Base-by-base conservation (phyloP, 1,140 invertebrate species). In the Hermatobates lingyangjiaoensis region DNA sequence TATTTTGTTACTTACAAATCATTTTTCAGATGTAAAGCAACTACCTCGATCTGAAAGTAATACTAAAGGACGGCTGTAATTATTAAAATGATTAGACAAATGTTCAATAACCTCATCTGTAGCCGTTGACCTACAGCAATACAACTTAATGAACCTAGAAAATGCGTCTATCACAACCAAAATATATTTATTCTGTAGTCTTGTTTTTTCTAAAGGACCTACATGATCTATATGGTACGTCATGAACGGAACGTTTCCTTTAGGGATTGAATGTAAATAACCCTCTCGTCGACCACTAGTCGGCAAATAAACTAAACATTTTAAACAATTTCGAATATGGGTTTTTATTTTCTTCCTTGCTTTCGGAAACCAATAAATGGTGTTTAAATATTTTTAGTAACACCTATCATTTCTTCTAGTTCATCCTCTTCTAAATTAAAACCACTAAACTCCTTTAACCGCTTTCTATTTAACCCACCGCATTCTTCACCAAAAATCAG, bases 291-390 rank as follows among this genome's bases (percentile, higher is more conserved):
- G 54, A 14, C 57, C 56, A 10, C 27, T 44, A 0, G n/a, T 1
- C 12, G 59, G 56, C 28, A 2, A 23, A 54, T 50, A 61, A 1
- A 52, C 54, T n/a, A 62, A 57, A 54, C 55, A 51, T 48, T 59
- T 61, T 28, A 61, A 38, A 27, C 57, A 61, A 44, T 57, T 53
- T 3, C 23, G 12, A 25, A 61, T 56, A 48, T 56, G 34, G 18
- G 38, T 25, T 1, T 49, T 44, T 30, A 54, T 39, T 48, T 59
- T 57, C 21, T 46, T 23, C 23, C 46, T 50, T 27, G 60, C 45
- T 1, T 52, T 21, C 27, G 54, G 58, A 26, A 56, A 59, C 57
- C 55, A 58, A 51, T 59, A 56, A 38, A n/a, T n/a, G n/a, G n/a
- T n/a, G n/a, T n/a, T n/a, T n/a, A n/a, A n/a, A n/a, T n/a, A n/a